Percentiles rank a stretch among this genome's conserved stretches.
Conservation (phyloP, 1,140 invertebrate species). For the Aphelinus atriplicis region DNA sequence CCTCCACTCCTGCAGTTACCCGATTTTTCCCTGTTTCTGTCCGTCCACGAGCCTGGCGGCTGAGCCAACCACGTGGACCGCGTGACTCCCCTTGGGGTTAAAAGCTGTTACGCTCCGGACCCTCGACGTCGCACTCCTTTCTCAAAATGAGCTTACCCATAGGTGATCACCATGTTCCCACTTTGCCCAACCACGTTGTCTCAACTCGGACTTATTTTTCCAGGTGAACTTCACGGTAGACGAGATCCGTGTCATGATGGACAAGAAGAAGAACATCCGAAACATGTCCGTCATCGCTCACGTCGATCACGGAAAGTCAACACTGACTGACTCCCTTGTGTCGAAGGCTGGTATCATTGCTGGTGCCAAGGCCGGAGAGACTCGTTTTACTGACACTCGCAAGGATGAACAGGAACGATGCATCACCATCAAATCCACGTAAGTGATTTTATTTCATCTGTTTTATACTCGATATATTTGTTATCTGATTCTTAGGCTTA, state of each 20-base stretch:
- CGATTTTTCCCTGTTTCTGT: no score
- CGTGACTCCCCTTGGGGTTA: constrained; percentile 9
- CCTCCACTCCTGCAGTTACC: no score
- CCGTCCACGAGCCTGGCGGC: no score
- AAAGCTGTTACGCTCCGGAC: constrained; percentile 9
- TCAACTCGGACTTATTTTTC: constrained; percentile 47
- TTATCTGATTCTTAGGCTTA: background rate
- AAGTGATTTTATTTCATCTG: constrained; percentile 65
- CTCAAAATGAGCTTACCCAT: background rate
- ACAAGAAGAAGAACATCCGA: constrained; percentile 99
- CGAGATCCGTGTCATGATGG: constrained; percentile 99
- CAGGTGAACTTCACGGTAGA: constrained; percentile 99
- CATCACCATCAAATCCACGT: constrained; percentile 99
- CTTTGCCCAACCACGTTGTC: background rate
- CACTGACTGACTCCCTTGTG: constrained; percentile 98
- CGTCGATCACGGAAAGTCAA: constrained; percentile 99
- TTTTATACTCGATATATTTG: background rate
- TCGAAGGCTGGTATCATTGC: constrained; percentile 99
- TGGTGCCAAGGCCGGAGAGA: constrained; percentile 97
- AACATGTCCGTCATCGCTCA: constrained; percentile 99
- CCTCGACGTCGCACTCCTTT: background rate
- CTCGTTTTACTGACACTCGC: constrained; percentile 98
- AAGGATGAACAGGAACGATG: constrained; percentile 99
- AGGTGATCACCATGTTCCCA: background rate
- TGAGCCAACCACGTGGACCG: background rate